phyloP scores from a whole-genome alignment of 2,797 vertebrate genomes.

The Picus viridis region DNA sequence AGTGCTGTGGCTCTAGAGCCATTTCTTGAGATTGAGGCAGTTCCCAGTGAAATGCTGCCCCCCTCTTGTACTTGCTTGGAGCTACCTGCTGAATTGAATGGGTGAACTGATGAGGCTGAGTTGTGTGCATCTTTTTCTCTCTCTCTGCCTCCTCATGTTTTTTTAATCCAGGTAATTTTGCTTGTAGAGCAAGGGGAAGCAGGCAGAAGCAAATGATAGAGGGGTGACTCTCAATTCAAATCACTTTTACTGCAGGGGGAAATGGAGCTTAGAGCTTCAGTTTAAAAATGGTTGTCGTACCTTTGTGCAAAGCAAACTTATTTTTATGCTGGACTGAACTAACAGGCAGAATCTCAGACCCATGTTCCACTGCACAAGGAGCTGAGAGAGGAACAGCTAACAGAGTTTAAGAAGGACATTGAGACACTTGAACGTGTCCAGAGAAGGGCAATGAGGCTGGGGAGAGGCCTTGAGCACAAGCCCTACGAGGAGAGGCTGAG shows the following conservation, averaged over 20 bases:
- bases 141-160: background rate
- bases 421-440: too few relatives aligned
- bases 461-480: too few relatives aligned
- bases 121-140: background rate
- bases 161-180: background rate
- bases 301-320: background rate
- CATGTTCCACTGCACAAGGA: background rate
- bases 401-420: background rate
- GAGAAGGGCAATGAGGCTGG: too few relatives aligned
- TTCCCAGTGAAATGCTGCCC: slow-evolving; percentile 56
- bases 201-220: background rate
- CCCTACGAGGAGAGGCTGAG: too few relatives aligned
- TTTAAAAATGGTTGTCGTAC: background rate
- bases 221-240: background rate
- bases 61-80: slow-evolving; percentile 14
- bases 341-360: background rate
- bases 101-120: background rate
- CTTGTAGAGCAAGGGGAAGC: background rate
- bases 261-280: background rate
- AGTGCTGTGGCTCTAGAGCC: background rate
- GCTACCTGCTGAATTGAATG: background rate
- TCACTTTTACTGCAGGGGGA: background rate
- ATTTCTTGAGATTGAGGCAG: background rate
- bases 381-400: background rate
- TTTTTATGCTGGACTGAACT: background rate